phyloP scores from a whole-genome alignment of 2,888 invertebrate species.

The Baccha elongata region DNA sequence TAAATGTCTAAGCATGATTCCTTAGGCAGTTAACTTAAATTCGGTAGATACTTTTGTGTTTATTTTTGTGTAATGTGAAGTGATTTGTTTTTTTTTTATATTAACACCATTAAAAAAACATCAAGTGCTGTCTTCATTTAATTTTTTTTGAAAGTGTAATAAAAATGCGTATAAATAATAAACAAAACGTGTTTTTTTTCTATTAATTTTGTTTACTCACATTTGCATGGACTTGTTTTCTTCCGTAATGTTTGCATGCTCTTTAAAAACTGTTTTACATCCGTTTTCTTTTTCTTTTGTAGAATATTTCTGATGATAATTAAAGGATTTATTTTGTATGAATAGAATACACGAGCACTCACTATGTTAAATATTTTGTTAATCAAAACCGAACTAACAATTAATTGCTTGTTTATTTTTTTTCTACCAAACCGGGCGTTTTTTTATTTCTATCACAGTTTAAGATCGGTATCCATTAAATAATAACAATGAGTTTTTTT shows the following conservation, averaged over 20 bases:
- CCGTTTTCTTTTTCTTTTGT: slow-evolving; percentile 74
- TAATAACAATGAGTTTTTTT: neutral
- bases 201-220: slow-evolving; percentile 85
- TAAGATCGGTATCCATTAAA: neutral
- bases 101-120: neutral
- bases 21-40: slow-evolving; percentile 28
- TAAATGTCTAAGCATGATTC: slow-evolving; percentile 52
- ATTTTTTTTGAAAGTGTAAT: slow-evolving; percentile 10
- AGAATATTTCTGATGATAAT: slow-evolving; percentile 27
- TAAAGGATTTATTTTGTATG: slow-evolving; percentile 34
- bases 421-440: neutral
- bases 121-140: neutral
- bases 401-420: neutral
- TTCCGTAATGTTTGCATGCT: slow-evolving; percentile 95
- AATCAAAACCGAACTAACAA: too few species aligned
- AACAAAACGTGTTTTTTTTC: slow-evolving; percentile 52
- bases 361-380: too few species aligned
- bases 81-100: slow-evolving; percentile 30
- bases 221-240: slow-evolving; percentile 96
- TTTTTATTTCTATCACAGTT: neutral
- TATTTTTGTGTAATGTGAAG: slow-evolving; percentile 37
- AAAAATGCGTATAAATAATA: slow-evolving; percentile 5
- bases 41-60: slow-evolving; percentile 3
- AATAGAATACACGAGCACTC: neutral
- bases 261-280: slow-evolving; percentile 78